Evolutionary conservation across 2,113 vertebrate species (phyloP).

Genomic region (Gnathonemus longibarbis): DNA sequence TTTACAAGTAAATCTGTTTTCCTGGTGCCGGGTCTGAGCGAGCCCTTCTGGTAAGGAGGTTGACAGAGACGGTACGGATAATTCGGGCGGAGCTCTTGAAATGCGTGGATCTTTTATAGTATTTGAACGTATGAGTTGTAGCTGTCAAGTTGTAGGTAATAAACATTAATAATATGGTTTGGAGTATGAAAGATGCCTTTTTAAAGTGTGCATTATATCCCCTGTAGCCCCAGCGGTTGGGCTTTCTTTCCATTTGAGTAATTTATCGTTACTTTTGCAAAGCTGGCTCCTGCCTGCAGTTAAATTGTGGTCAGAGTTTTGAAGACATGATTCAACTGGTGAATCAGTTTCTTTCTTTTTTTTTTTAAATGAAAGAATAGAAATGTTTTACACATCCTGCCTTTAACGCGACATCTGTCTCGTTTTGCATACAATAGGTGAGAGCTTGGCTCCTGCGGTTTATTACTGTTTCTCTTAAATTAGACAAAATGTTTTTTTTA

Average conservation of each 20-base stretch:
- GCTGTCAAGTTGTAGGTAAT: not conserved
- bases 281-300: not conserved
- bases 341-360: not conserved
- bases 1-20: not conserved
- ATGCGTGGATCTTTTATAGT: not conserved
- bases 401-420: not conserved
- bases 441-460: not conserved
- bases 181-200: not conserved
- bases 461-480: not conserved
- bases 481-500: not conserved
- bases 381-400: not conserved
- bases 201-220: not conserved
- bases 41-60: not conserved
- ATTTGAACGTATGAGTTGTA: not conserved
- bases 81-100: not conserved
- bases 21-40: not conserved
- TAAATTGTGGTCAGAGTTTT: not conserved
- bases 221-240: not conserved
- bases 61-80: not conserved
- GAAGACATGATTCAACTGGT: constrained; percentile 9
- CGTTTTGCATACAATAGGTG: not conserved
- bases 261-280: constrained; percentile 14
- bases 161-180: not conserved
- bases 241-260: constrained; percentile 21
- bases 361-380: not conserved